Evolutionary conservation across 2,888 invertebrate species (phyloP), one percentile per base, ranked within the genome.

Genomic region (Amphipyra berbera): DNA sequence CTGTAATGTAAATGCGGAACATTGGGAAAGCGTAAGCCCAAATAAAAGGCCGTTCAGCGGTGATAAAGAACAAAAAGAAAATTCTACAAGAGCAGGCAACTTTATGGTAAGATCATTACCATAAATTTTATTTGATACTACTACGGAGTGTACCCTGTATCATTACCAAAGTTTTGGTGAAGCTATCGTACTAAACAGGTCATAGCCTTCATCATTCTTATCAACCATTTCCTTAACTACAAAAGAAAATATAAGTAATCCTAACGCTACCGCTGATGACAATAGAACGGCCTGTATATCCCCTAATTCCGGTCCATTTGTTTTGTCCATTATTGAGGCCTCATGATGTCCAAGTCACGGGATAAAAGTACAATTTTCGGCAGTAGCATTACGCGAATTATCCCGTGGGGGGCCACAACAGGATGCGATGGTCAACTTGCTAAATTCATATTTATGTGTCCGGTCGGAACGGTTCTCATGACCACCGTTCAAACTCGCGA

Each of bases 381-480:
- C 73, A 65, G 67, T 67, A 66, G 68, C 67, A 68, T 71, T 60
- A 72, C 68, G 84, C 82, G 81, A 85, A 85, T 84, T 76, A 75
- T 70, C 41, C 58, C 50, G 64, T 64, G 49, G 66, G 74, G 63
- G 71, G 45, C 35, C 57, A 41, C 67, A 68, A 68, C 78, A 89
- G 90, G 90, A 91, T 83, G 86, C 81, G 74, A 66, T 82, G 83
- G 85, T 82, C 84, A 81, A 76, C 77, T 85, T 83, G 90, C 90
- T 92, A 92, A 92, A 91, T 92, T 87, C 82, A 85, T 88, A 91
- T 92, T 92, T 93, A 92, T 92, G 89, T 85, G 85, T 92, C 91
- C 92, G 90, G 89, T 61, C 37, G 61, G 38, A 49, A 48, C 55
- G 46, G 53, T 68, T 78, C 75, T 68, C 76, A 69, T 63, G 71